phyloP scores from a whole-genome alignment of 2,113 vertebrate species.

The Seriola quinqueradiata region DNA sequence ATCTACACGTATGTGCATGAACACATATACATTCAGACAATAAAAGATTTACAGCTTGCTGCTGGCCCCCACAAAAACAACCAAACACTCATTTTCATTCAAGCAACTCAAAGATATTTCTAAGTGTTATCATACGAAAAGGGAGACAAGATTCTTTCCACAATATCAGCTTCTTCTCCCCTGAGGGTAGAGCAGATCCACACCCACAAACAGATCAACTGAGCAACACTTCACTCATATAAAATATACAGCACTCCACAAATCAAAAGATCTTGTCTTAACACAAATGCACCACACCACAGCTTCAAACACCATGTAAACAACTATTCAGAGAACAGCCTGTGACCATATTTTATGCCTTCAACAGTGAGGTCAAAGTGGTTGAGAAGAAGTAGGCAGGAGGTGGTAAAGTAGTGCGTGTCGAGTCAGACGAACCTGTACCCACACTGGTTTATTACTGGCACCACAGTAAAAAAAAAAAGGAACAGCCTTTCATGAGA shows the following conservation, averaged over 20 bases:
- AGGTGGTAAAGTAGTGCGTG: neutral
- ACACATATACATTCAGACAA: neutral
- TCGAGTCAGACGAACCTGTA: neutral
- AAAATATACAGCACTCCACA: constrained; percentile 4
- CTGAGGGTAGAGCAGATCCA: constrained; percentile 2
- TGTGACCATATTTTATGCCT: constrained; percentile 3
- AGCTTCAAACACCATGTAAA: constrained; percentile 16
- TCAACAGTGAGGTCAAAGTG: constrained; percentile 11
- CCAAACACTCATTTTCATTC: constrained; percentile 12
- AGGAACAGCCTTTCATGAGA: constrained; percentile 61
- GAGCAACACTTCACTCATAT: neutral
- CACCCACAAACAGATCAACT: neutral
- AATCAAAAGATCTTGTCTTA: constrained; percentile 20
- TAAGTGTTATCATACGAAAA: constrained; percentile 34
- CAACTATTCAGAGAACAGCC: neutral
- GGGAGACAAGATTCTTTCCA: constrained; percentile 7
- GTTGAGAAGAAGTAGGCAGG: neutral
- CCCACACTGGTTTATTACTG: neutral
- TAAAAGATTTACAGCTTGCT: constrained; percentile 2
- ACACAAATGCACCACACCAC: neutral
- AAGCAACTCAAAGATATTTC: constrained; percentile 33
- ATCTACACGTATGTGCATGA: neutral
- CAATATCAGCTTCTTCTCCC: constrained; percentile 7
- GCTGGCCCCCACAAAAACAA: neutral
- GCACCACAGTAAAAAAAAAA: constrained; percentile 19